Evolutionary conservation across 2,797 vertebrate genomes (phyloP), one percentile per base, ranked within the genome.

Genomic region (Decapterus maruadsi): DNA sequence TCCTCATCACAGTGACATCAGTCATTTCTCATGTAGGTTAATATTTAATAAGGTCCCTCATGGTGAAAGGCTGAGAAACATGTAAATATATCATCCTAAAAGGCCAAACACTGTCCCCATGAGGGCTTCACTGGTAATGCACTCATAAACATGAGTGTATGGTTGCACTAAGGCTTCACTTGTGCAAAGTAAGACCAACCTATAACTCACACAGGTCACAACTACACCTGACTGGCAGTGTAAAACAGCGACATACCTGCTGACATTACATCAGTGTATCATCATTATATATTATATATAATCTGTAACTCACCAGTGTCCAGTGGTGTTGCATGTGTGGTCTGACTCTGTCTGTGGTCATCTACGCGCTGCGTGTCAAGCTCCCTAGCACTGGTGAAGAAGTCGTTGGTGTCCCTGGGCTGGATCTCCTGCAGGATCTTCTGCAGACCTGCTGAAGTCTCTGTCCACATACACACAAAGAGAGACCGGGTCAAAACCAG

Each of bases 341-440:
- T 77, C 87, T 76, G 61, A 11, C 38, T 69, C 54, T 68, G 64
- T 50, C 75, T 77, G 36, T 85, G 67, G 51, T 90, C 83, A 42
- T 87, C 91, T 75, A 42, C 69, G 16, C 77, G 72, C 56, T 83
- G 80, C 7, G 95, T 78, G 74, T 96, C 95, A 78, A 98, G 85
- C 81, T 97, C 92, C 91, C 97, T 96, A 85, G 95, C 88, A 77
- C 92, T 94, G n/a, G 76, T 92, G 90, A 99, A 99, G 85, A 97
- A 99, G 91, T 97, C 96, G 13, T 99, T 99, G 0, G 96, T 96
- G 92, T 99, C 98, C 57, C 96, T 95, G 38, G 98, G 97, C 61
- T 98, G 97, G 88, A 99, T 98, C 92, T 99, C 97, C 72, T 92
- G 94, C 51, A 99, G 93, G 92, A 99, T 98, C 83, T 81, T 94